These are phyloP conservation scores for Cyclina sinensis DNA, from an alignment of 1,140 invertebrate genomes.

Conservation along the genomic window DNA sequence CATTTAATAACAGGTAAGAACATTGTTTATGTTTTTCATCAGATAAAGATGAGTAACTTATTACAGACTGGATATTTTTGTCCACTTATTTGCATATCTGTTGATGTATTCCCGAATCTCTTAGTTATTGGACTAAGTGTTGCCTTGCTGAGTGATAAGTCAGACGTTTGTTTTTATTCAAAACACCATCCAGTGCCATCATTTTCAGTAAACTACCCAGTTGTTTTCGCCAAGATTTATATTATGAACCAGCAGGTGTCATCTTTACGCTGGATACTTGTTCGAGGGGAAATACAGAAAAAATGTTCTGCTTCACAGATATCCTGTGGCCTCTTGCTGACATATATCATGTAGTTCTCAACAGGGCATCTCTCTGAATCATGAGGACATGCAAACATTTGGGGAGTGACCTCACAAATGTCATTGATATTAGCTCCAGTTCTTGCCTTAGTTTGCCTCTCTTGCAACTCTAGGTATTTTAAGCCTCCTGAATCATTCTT, in stretches of 20 bases:
- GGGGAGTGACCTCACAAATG: not conserved
- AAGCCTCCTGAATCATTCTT: conserved; percentile 10
- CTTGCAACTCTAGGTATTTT: conserved; percentile 55
- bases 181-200: not conserved
- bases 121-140: conserved; percentile 19
- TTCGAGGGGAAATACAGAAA: conserved; percentile 38
- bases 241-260: conserved; percentile 1
- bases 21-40: too few species aligned
- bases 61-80: too few species aligned
- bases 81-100: too few species aligned
- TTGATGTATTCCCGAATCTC: conserved; percentile 1
- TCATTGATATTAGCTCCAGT: conserved; percentile 45
- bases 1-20: too few species aligned
- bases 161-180: conserved; percentile 8
- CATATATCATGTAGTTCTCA: conserved; percentile 16
- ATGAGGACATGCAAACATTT: not conserved
- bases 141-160: conserved; percentile 6
- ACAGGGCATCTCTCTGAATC: conserved; percentile 22
- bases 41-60: too few species aligned
- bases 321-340: not conserved
- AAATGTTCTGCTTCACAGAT: conserved; percentile 21
- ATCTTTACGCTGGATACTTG: not conserved
- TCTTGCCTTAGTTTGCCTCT: conserved; percentile 60
- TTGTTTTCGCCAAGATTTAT: conserved; percentile 33
- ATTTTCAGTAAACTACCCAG: conserved; percentile 8